Evolutionary conservation across 2,888 invertebrate genomes (phyloP).

Genomic region (Spilarctia lutea): DNA sequence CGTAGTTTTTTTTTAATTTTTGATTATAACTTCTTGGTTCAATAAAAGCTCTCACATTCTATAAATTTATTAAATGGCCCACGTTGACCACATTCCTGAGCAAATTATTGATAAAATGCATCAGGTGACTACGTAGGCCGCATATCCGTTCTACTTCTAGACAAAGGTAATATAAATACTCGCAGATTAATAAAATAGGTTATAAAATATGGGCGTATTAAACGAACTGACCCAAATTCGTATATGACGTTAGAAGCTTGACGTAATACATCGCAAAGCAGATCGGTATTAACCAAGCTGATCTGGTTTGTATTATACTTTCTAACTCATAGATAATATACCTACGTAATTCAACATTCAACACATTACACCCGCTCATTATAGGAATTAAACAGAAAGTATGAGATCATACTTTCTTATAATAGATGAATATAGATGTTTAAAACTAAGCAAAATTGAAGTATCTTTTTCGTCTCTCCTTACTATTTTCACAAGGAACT

Average conservation of each 20-base stretch:
- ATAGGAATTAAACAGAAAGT: conserved; percentile 51
- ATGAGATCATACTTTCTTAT: conserved; percentile 15
- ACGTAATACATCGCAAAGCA: conserved; percentile 71
- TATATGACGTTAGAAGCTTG: conserved; percentile 73
- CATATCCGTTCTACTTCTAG: conserved; percentile 63
- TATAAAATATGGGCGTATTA: conserved; percentile 75
- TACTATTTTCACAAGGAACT: too few relatives aligned
- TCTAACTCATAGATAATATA: conserved; percentile 40
- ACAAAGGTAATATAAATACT: conserved; percentile 67
- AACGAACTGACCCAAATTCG: conserved; percentile 80
- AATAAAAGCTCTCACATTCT: not conserved
- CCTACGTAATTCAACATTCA: conserved; percentile 36
- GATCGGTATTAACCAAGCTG: conserved; percentile 62
- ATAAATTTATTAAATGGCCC: not conserved
- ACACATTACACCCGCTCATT: conserved; percentile 40
- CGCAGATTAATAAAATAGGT: conserved; percentile 76
- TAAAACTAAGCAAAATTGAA: conserved; percentile 28
- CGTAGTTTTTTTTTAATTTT: too few relatives aligned
- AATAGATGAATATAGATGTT: conserved; percentile 37
- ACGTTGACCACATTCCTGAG: conserved; percentile 17
- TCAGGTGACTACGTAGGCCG: conserved; percentile 50
- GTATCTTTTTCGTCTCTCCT: not conserved
- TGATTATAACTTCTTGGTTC: not conserved
- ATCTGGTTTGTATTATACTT: conserved; percentile 66
- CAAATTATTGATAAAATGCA: conserved; percentile 44